Evolutionary conservation across 2,113 vertebrate genomes (phyloP).

Genomic region (Lasiurus borealis): DNA sequence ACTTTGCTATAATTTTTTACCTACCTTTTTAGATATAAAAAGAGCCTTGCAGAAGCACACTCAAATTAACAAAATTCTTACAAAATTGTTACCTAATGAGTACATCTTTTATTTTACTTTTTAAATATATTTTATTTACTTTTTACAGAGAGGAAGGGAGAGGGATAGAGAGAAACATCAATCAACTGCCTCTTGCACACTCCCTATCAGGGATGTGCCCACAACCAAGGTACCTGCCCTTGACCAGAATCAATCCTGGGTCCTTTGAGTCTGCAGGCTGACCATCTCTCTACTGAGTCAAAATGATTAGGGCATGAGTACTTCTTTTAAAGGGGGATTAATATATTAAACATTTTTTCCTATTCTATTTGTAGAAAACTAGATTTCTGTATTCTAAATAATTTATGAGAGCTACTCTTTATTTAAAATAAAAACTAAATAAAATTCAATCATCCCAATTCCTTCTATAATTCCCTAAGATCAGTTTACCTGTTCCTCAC

Average conservation of each 20-base stretch:
- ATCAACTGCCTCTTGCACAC: too few relatives aligned
- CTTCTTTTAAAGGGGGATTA: background rate
- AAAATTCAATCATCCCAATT: background rate
- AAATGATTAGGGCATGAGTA: background rate
- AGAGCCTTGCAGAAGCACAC: background rate
- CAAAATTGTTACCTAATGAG: constrained; percentile 10
- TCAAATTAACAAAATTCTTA: background rate
- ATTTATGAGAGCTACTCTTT: background rate
- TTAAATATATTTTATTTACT: too few relatives aligned
- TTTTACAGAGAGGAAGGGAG: too few relatives aligned
- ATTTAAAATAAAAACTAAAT: constrained; percentile 28
- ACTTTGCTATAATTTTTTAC: constrained; percentile 15
- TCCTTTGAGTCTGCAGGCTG: too few relatives aligned
- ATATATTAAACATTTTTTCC: background rate
- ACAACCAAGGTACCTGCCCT: too few relatives aligned
- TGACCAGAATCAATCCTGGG: too few relatives aligned
- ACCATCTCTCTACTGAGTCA: too few relatives aligned
- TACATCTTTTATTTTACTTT: background rate
- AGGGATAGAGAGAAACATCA: too few relatives aligned
- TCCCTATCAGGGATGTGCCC: too few relatives aligned
- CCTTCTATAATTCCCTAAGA: background rate
- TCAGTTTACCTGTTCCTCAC: background rate
- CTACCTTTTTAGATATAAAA: background rate
- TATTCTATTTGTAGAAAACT: background rate
- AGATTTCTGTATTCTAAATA: background rate